A percentile compares a stretch with the other conserved stretches of the same genome.
phyloP scores from a whole-genome alignment of 2,888 invertebrate genomes.

The Erannis defoliaria region DNA sequence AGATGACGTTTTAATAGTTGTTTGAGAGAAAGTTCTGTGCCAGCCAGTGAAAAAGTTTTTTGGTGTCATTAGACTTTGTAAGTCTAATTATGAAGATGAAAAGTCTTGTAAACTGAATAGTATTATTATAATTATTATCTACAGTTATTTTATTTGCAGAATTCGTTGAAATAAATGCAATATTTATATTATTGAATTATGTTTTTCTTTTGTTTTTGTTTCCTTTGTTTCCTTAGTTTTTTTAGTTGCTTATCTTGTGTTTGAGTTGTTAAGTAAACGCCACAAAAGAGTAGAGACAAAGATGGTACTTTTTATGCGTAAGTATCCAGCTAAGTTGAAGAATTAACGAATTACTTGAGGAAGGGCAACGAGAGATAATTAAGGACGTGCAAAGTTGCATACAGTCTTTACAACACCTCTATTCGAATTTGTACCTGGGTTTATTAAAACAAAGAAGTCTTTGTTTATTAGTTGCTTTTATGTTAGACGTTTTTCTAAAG shows the following conservation, averaged over 20 bases:
- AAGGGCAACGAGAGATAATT: conserved; percentile 63
- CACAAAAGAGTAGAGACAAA: conserved; percentile 55
- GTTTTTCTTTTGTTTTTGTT: conserved; percentile 77
- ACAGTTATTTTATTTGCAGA: conserved; percentile 86
- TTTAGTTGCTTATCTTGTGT: conserved; percentile 53
- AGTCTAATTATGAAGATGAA: conserved; percentile 68
- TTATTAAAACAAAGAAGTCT: conserved; percentile 68
- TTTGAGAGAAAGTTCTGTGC: conserved; percentile 80
- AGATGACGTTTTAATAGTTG: conserved; percentile 77
- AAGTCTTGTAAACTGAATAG: conserved; percentile 84
- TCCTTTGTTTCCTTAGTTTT: conserved; percentile 70
- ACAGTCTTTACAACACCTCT: conserved; percentile 55
- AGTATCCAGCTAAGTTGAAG: conserved; percentile 60
- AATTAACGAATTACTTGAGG: conserved; percentile 61
- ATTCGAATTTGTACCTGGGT: conserved; percentile 63
- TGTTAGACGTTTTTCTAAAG: conserved; percentile 42
- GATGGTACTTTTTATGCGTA: conserved; percentile 49
- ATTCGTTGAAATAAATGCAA: conserved; percentile 87
- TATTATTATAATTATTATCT: conserved; percentile 86
- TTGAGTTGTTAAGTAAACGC: conserved; percentile 51
- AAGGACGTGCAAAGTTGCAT: conserved; percentile 48
- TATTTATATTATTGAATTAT: conserved; percentile 87
- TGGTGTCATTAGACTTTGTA: conserved; percentile 61
- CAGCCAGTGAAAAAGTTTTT: conserved; percentile 78
- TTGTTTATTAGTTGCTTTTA: conserved; percentile 57